Conservation (phyloP, 2,797 vertebrate species). For the Parauchenoglanis ngamensis region DNA sequence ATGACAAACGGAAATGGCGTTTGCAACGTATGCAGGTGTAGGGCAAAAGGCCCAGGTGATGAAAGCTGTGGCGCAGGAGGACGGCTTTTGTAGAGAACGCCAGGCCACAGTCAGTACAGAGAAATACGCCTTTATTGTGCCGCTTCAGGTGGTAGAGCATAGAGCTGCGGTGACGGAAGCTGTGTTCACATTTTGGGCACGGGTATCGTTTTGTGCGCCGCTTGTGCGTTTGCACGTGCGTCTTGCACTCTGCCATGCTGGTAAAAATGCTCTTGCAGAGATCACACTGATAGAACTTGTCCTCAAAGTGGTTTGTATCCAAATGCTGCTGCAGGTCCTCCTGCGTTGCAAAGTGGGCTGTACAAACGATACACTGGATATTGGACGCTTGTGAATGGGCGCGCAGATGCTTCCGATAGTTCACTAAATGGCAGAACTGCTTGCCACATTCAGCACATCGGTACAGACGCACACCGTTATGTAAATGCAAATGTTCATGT, state of each 20-base stretch:
- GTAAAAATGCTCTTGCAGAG: conserved; percentile 77
- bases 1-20: conserved; percentile 75
- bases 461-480: conserved; percentile 74
- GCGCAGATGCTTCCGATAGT: conserved; percentile 76
- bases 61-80: conserved; percentile 79
- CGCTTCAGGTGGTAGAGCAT: conserved; percentile 65
- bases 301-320: conserved; percentile 68
- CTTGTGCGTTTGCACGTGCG: conserved; percentile 68
- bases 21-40: conserved; percentile 78
- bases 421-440: conserved; percentile 76
- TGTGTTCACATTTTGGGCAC: conserved; percentile 68
- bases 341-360: conserved; percentile 54
- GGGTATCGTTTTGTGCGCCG: conserved; percentile 42
- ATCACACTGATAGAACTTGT: conserved; percentile 79
- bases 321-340: conserved; percentile 66
- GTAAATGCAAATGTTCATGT: conserved; percentile 77
- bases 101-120: conserved; percentile 74
- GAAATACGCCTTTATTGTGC: conserved; percentile 60
- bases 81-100: conserved; percentile 69
- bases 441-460: conserved; percentile 77
- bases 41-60: conserved; percentile 75
- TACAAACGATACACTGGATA: conserved; percentile 70
- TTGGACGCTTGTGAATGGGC: conserved; percentile 64
- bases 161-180: conserved; percentile 59
- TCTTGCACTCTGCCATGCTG: conserved; percentile 61